Evolutionary conservation across 2,113 vertebrate genomes (phyloP), one percentile per base, ranked within the genome.

Genomic region (Sorex araneus): DNA sequence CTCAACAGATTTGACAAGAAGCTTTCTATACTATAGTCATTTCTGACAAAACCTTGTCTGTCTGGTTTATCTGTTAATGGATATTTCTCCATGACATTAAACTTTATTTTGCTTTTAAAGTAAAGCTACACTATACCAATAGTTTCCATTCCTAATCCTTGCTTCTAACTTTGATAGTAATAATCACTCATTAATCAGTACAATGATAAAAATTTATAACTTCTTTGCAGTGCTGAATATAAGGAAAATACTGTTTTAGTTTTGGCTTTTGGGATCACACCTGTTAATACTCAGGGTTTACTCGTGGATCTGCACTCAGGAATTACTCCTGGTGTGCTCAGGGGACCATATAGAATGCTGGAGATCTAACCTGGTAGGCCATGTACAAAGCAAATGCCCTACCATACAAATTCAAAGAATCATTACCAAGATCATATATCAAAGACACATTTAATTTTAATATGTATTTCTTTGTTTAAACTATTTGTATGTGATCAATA

Each of bases 11-110:
- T 84, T 16, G 64, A 30, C 4, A 75, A 30, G 75, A 10, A 6
- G 15, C 78, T 92, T 79, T 0, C 71, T 77, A 78, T 16, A 18
- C 71, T 92, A 25, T 89, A 87, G 71, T 25, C 74, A 75, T 75
- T 80, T 92, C 15, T 93, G 30, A 19, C 83, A 6, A 94, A 74
- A 30, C 15, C 2, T 36, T 71, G 25, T 2, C 47, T 80, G 13
- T 25, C 57, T 30, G 25, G 10, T 75, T 83, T 47, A 69, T 2
- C 36, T 30, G 32, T 16, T 47, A 90, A 64, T 27, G 73, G 87
- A 30, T 71, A 66, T 47, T 57, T 90, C 67, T 74, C 34, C n/a
- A 43, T 12, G 67, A 69, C 47, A 8, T 27, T 50, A 19, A 45
- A 47, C 9, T 67, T 32, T 6, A 11, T 32, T 47, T 64, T 66